phyloP scores from a whole-genome alignment of 2,888 invertebrate species.

The Podabrus alpinus region DNA sequence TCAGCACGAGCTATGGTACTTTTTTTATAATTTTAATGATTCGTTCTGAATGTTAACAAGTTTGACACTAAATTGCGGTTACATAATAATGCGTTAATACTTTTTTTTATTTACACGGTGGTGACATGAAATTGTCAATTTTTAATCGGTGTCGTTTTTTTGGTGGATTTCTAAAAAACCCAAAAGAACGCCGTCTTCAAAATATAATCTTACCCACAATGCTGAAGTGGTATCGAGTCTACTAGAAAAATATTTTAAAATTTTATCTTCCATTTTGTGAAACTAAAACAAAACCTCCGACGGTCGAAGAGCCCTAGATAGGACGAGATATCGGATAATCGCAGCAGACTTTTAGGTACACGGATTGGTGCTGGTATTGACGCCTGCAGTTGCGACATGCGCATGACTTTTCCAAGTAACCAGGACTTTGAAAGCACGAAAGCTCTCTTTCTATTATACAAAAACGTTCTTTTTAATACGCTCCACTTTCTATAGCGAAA shows the following conservation, averaged over 20 bases:
- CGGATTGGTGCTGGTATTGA: conserved; percentile 32
- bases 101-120: not conserved
- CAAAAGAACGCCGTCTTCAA: not conserved
- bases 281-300: conserved; percentile 24
- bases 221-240: not conserved
- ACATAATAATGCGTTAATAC: not conserved
- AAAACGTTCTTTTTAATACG: conserved; percentile 12
- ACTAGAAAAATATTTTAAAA: not conserved
- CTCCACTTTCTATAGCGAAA: not conserved
- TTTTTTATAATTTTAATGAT: conserved; percentile 36
- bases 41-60: conserved; percentile 1
- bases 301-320: conserved; percentile 25
- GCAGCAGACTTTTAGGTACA: conserved; percentile 24
- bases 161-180: not conserved
- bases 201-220: not conserved
- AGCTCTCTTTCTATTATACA: conserved; percentile 7
- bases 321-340: conserved; percentile 30
- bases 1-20: conserved; percentile 4
- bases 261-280: conserved; percentile 21
- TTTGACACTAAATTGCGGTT: not conserved
- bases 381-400: conserved; percentile 28
- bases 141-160: not conserved
- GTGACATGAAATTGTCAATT: not conserved
- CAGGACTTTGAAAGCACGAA: conserved; percentile 4
- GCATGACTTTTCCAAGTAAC: conserved; percentile 13